Evolutionary conservation across 2,888 invertebrate genomes (phyloP).

Genomic region (Lithophane leautieri): DNA sequence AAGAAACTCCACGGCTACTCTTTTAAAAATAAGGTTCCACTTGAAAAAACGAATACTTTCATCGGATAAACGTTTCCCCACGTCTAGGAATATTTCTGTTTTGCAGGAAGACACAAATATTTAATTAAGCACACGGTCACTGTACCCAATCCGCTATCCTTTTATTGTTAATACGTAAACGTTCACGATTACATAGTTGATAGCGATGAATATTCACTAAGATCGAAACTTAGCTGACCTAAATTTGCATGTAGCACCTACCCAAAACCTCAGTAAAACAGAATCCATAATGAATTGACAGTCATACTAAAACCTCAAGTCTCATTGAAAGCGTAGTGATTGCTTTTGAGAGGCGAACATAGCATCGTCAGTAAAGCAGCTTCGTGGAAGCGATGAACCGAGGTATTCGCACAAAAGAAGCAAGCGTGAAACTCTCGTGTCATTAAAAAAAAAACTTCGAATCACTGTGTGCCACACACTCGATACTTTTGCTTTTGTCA

Average conservation of each 20-base stretch:
- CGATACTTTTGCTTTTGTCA: no score
- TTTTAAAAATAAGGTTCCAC: no score
- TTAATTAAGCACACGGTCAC: neutral
- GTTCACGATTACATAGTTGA: neutral
- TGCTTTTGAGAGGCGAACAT: neutral
- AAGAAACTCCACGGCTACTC: no score
- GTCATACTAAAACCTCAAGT: slow-evolving; percentile 4
- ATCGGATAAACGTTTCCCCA: no score
- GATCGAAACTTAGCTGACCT: slow-evolving; percentile 16
- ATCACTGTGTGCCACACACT: neutral
- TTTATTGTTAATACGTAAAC: neutral
- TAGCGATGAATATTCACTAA: slow-evolving; percentile 31
- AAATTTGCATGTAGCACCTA: neutral
- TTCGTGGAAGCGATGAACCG: neutral
- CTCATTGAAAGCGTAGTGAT: slow-evolving; percentile 7
- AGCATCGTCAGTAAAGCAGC: neutral
- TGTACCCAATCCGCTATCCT: neutral
- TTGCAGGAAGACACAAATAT: neutral
- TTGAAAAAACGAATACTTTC: neutral
- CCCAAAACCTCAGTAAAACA: slow-evolving; percentile 8
- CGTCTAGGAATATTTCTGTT: neutral
- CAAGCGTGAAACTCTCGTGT: no score
- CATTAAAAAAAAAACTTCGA: neutral
- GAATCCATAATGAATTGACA: slow-evolving; percentile 23
- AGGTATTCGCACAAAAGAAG: neutral